Conservation (phyloP, 2,888 invertebrate species). For the Allophyes oxyacanthae region DNA sequence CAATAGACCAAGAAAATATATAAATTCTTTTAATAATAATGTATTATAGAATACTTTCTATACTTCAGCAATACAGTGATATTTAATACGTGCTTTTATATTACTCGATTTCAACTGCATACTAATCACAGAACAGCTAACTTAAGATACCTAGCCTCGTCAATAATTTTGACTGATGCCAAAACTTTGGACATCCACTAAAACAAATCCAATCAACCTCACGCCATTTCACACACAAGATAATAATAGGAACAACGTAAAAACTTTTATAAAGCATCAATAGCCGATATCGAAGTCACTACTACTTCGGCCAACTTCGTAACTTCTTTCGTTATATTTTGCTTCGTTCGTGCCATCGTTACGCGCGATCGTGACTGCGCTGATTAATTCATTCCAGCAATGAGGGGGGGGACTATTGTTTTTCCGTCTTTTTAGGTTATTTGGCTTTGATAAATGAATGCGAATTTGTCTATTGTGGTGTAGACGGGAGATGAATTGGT, state of each 20-base stretch:
- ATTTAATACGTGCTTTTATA: conserved; percentile 3
- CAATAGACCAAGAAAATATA: no score
- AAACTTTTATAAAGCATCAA: conserved; percentile 74
- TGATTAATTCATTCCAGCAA: conserved; percentile 79
- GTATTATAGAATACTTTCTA: neutral
- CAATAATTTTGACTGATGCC: conserved; percentile 50
- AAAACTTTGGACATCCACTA: conserved; percentile 55
- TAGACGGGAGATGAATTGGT: conserved; percentile 59
- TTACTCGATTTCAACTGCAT: neutral
- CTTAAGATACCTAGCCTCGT: conserved; percentile 4
- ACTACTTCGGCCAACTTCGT: conserved; percentile 61
- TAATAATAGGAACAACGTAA: conserved; percentile 64
- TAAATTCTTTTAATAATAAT: no score
- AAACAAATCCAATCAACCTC: conserved; percentile 67
- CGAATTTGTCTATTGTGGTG: conserved; percentile 66
- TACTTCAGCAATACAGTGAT: neutral
- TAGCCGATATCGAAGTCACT: conserved; percentile 72
- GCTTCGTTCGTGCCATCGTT: conserved; percentile 80
- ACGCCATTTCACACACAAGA: conserved; percentile 61
- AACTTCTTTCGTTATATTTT: conserved; percentile 73
- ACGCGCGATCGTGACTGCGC: conserved; percentile 81
- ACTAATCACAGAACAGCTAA: conserved; percentile 21
- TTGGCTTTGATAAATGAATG: conserved; percentile 69
- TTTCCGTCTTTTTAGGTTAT: conserved; percentile 69
- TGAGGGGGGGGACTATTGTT: conserved; percentile 68